Evolutionary conservation across 1,140 invertebrate species (phyloP), one percentile per base, ranked within the genome.

Genomic region (Cotesia chilonis): DNA sequence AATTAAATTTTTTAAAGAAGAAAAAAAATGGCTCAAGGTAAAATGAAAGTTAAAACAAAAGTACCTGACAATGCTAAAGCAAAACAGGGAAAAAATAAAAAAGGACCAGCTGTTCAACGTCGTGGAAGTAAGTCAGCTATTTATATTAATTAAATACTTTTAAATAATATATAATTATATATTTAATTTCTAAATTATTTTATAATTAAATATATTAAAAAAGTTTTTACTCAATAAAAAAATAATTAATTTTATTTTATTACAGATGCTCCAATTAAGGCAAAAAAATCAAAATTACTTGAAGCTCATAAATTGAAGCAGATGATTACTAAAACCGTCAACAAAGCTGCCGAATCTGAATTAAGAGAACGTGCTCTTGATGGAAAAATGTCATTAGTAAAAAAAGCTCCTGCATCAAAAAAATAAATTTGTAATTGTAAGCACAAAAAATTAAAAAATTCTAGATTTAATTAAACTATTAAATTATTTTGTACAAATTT

Each of bases 301-400:
- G 90, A 91, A 78, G 78, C 85, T 0, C 85, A 89, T 51, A 91
- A 91, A 75, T 84, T 92, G 14, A 92, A 92, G 74, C 87, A 90
- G 73, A 85, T 88, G 10, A 88, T 92, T 35, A 88, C 90, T 0
- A 92, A 90, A 81, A 89, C 87, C 5, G 87, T 92, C 0, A 92
- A 92, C 77, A 88, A 88, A 78, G 83, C 87, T 3, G 85, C 90
- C 20, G 91, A 92, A 83, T 82, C 89, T 66, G 90, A 92, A 78
- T 81, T 92, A 9, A 83, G 90, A 69, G 83, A 88, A 10, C 84
- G 83, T 72, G 91, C 90, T 2, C 78, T 87, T 3, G 86, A 88
- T 57, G 82, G 83, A 47, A 87, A 87, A 69, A 87, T 87, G 72
- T 80, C 82, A n/a, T 77, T 87, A 9, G 75, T 77, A 68, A 77